These are phyloP conservation scores for Cosmia pyralina DNA, from an alignment of 2,888 invertebrate genomes.

Conservation along the genomic window DNA sequence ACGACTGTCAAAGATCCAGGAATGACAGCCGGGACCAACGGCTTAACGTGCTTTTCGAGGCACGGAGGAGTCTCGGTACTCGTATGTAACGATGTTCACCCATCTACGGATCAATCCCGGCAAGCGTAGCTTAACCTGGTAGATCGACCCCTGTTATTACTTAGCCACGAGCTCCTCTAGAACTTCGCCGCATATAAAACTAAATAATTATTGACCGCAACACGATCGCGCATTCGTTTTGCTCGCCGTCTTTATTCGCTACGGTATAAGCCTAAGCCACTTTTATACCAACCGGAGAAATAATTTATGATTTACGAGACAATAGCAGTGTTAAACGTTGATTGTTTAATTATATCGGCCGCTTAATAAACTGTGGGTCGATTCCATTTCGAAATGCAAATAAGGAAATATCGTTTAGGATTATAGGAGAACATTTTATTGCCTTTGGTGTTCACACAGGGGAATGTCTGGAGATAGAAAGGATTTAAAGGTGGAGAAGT, in stretches of 20 bases:
- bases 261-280: conserved; percentile 50
- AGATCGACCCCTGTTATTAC: no score
- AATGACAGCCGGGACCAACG: no score
- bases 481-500: not conserved
- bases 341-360: conserved; percentile 80
- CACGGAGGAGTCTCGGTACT: no score
- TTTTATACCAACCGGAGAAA: conserved; percentile 67
- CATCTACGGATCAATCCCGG: no score
- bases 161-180: no score
- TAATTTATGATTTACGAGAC: conserved; percentile 79
- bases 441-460: conserved; percentile 31
- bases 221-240: conserved; percentile 13
- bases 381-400: conserved; percentile 74
- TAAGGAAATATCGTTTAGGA: conserved; percentile 68
- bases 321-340: conserved; percentile 73
- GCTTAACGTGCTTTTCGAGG: no score
- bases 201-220: conserved; percentile 3
- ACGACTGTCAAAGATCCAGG: no score
- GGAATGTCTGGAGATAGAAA: conserved; percentile 13
- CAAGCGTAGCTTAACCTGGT: no score
- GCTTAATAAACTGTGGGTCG: conserved; percentile 71
- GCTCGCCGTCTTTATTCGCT: conserved; percentile 13
- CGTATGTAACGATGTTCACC: no score
- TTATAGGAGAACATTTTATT: conserved; percentile 54
- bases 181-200: not conserved